Percentiles rank a stretch among this genome's conserved stretches.
Conservation (phyloP, 2,113 vertebrate genomes). For the Campylomormyrus numenius region DNA sequence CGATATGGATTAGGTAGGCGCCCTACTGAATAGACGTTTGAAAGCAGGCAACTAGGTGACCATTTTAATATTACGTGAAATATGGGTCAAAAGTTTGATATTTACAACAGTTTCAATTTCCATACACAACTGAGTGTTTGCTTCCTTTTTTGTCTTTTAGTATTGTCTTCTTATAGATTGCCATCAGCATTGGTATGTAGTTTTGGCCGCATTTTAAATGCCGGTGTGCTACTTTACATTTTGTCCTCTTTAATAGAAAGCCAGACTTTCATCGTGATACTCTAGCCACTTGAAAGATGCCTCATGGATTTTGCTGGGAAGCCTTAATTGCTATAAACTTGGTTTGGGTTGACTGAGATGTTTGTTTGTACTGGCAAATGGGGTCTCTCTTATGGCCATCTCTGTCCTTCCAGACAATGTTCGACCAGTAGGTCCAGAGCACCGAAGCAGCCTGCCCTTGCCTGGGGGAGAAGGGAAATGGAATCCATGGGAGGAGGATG, state of each 20-base stretch:
- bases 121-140: background rate
- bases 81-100: background rate
- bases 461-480: slow-evolving; percentile 65
- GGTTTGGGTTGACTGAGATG: background rate
- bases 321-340: background rate
- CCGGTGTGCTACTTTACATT: background rate
- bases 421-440: slow-evolving; percentile 37
- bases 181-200: background rate
- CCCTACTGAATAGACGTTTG: background rate
- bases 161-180: background rate
- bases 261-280: background rate
- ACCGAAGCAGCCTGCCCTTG: slow-evolving; percentile 23
- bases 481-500: slow-evolving; percentile 92
- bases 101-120: background rate
- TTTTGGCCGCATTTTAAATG: background rate
- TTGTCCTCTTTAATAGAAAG: background rate
- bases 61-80: background rate
- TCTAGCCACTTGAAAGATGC: background rate
- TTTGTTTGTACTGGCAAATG: background rate
- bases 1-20: too few relatives aligned
- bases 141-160: background rate
- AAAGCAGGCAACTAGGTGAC: background rate
- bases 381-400: background rate
- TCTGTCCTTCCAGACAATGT: slow-evolving; percentile 42
- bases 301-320: background rate